A percentile compares a stretch with the other conserved stretches of the same genome.
Evolutionary conservation across 2,113 vertebrate species (phyloP).

Genomic region (Cathartes aura): DNA sequence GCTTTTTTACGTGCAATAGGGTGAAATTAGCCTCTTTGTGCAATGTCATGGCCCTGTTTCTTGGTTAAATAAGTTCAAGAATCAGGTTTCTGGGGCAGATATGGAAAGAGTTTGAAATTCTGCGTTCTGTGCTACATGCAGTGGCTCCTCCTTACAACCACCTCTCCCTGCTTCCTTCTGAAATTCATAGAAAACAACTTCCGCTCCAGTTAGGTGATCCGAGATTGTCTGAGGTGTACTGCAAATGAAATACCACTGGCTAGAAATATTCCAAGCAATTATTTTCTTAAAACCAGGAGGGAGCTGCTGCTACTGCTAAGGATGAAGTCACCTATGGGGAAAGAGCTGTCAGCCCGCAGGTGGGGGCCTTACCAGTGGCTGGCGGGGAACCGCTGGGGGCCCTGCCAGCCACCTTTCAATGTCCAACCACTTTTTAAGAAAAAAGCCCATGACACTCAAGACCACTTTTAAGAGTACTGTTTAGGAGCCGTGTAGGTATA

Average conservation of each 20-base stretch:
- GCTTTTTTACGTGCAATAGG: not conserved
- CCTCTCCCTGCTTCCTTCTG: not conserved
- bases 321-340: not conserved
- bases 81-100: conserved; percentile 56
- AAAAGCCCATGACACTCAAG: not conserved
- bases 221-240: not conserved
- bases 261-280: not conserved
- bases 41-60: conserved; percentile 57
- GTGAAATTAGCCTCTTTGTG: conserved; percentile 14
- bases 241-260: not conserved
- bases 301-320: not conserved
- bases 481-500: not conserved
- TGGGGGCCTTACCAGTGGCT: not conserved
- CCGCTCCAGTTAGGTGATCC: not conserved
- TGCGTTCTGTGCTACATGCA: not conserved
- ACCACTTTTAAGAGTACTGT: not conserved
- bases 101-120: not conserved
- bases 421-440: not conserved
- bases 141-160: not conserved
- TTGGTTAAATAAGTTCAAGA: conserved; percentile 44
- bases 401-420: not conserved
- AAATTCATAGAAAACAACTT: not conserved
- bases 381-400: not conserved
- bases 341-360: not conserved
- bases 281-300: not conserved